Conservation (phyloP, 2,888 invertebrate species). For the Pheosia gnoma region DNA sequence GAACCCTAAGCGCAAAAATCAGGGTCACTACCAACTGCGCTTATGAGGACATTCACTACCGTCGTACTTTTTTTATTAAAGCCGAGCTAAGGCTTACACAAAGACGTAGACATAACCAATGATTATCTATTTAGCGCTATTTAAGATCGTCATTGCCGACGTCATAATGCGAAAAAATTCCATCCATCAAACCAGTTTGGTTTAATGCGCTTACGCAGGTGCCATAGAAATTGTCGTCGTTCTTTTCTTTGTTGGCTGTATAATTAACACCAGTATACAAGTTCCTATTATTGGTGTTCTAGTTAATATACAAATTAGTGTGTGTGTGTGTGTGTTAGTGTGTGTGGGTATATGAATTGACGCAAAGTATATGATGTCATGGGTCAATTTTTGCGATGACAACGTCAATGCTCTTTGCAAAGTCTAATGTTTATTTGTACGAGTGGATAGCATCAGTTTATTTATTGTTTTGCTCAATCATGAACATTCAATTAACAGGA, state of each 20-base stretch:
- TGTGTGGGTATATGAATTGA: not conserved
- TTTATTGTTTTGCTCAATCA: too few relatives aligned
- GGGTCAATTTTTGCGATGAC: not conserved
- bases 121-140: constrained; percentile 9
- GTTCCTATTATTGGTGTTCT: not conserved
- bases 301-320: not conserved
- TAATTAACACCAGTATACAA: constrained; percentile 9
- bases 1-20: too few relatives aligned
- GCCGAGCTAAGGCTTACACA: too few relatives aligned
- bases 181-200: constrained; percentile 20
- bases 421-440: not conserved
- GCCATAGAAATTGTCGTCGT: not conserved
- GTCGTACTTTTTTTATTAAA: too few relatives aligned
- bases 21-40: too few relatives aligned
- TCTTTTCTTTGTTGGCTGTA: not conserved
- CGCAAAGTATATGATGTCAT: not conserved
- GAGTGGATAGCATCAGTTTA: not conserved
- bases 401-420: not conserved
- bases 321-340: not conserved
- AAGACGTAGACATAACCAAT: constrained; percentile 2
- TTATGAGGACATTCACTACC: too few relatives aligned
- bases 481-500: too few relatives aligned
- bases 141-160: constrained; percentile 7
- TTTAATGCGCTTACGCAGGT: constrained; percentile 14
- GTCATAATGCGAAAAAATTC: constrained; percentile 25